Base-by-base conservation (phyloP, 2,113 vertebrate species). In the Orientallactaga bullata region DNA sequence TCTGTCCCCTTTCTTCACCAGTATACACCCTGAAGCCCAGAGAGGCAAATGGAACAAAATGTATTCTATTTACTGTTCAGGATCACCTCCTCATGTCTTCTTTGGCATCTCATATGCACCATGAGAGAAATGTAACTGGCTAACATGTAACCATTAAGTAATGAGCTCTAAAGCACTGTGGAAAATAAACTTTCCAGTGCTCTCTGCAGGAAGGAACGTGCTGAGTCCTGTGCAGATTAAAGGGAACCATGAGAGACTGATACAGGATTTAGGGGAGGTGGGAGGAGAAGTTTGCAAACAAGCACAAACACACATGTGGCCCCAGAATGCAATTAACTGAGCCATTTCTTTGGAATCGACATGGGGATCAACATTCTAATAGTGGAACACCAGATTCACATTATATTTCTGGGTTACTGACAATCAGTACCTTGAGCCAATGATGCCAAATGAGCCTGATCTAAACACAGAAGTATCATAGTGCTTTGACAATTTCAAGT, bases 311-410 rank as follows among this genome's bases (percentile, higher is more conserved):
- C 68, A 92, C 26, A 76, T 83, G 88, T 95, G 72, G 68, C 89
- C 92, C 93, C 92, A 95, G 82, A 92, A 93, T 95, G 82, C 92
- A 93, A 94, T 96, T 94, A 94, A 96, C 76, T 58, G 23, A 96
- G 85, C 35, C 78, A 28, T n/a, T 92, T 76, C 76, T 79, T 90
- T 69, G 85, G 79, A 93, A 61, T 3, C 26, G 61, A 83, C 11
- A 16, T 32, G 21, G 24, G 42, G 77, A 80, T 61, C 17, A 30
- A 77, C 58, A 82, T 65, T 66, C 58, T 88, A 11, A 42, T 17
- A 81, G 26, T 2, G 60, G 20, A 92, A 17, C 72, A 76, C 35
- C 79, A 89, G 78, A 30, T 74, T 94, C 32, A 32, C 71, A 73
- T 86, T 80, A 65, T 60, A 71, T 68, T 76, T 91, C 42, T 60